Evolutionary conservation across 2,113 vertebrate species (phyloP).

Genomic region (Strix aluco): DNA sequence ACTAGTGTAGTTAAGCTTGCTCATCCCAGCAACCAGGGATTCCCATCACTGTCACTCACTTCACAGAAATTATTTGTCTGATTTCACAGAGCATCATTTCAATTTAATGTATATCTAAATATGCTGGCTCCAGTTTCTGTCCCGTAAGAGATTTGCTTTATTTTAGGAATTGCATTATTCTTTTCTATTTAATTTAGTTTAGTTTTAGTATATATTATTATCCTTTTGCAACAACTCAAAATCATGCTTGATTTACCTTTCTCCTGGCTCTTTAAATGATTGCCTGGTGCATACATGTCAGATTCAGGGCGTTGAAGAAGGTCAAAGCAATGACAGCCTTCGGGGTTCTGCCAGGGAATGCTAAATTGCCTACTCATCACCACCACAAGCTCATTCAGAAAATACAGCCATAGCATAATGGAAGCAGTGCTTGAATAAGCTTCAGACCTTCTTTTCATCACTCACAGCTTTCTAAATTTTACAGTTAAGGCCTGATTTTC

Average conservation of each 20-base stretch:
- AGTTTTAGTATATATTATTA: neutral
- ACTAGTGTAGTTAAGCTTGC: neutral
- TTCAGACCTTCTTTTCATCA: slow-evolving; percentile 2
- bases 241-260: neutral
- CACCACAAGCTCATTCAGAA: slow-evolving; percentile 39
- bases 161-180: neutral
- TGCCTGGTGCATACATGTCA: neutral
- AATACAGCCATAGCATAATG: neutral
- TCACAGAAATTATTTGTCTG: neutral
- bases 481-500: slow-evolving; percentile 6
- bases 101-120: neutral
- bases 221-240: neutral
- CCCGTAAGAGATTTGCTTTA: neutral
- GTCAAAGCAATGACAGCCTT: slow-evolving; percentile 19
- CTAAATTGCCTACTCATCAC: slow-evolving; percentile 6
- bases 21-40: slow-evolving; percentile 19
- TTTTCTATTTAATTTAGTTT: neutral
- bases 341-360: neutral
- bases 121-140: neutral
- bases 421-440: slow-evolving; percentile 19
- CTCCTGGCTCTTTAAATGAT: neutral
- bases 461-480: slow-evolving; percentile 1
- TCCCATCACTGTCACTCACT: neutral
- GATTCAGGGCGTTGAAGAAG: neutral
- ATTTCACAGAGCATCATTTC: neutral